These are phyloP conservation scores for Epinotia bilunana DNA, from an alignment of 2,888 invertebrate species.

Conservation along the genomic window DNA sequence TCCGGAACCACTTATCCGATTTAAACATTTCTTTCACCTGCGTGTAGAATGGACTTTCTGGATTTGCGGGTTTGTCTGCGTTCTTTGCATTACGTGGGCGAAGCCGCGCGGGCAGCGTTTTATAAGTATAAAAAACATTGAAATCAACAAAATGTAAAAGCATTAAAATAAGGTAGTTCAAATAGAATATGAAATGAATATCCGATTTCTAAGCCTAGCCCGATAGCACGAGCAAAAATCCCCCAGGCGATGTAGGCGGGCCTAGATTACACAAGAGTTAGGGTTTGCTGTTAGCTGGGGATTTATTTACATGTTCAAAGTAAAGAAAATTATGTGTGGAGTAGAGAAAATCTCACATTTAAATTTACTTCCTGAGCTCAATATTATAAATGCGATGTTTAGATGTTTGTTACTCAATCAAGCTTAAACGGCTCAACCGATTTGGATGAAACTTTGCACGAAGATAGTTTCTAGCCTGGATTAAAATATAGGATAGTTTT, in stretches of 20 bases:
- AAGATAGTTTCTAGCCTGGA: no score
- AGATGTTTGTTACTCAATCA: no score
- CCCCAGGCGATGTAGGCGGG: slow-evolving; percentile 2
- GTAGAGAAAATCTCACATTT: background rate
- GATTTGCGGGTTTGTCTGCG: no score
- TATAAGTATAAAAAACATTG: no score
- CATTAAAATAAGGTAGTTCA: background rate
- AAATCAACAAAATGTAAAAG: background rate
- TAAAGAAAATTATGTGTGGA: background rate
- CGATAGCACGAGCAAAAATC: background rate
- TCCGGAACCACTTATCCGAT: no score
- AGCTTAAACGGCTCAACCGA: no score
- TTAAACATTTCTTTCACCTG: no score
- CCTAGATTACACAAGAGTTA: slow-evolving; percentile 5
- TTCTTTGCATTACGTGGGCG: no score
- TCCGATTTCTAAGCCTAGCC: background rate
- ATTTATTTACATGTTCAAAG: background rate
- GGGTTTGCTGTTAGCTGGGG: background rate
- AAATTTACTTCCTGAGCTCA: background rate
- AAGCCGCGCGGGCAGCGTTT: no score
- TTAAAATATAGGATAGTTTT: no score
- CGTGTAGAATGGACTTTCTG: no score
- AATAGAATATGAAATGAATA: slow-evolving; percentile 20
- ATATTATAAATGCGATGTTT: background rate
- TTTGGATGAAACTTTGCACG: no score